Percentiles rank a stretch among this genome's conserved stretches.
Conservation (phyloP, 1,140 invertebrate species). For the Leguminivora glycinivorella region DNA sequence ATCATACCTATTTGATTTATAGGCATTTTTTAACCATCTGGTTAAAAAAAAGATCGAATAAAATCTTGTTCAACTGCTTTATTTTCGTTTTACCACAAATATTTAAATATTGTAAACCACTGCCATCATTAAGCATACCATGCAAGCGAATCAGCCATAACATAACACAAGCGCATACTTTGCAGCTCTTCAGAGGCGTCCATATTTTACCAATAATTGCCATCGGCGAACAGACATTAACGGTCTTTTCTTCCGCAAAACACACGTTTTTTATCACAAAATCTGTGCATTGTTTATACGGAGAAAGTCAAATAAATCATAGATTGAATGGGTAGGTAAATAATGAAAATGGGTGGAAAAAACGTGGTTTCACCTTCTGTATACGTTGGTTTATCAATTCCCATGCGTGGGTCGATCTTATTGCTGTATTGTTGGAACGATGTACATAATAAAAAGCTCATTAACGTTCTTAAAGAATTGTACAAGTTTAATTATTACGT, state of each 20-base stretch:
- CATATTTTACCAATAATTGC: slow-evolving; percentile 13
- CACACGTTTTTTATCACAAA: neutral
- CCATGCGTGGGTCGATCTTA: slow-evolving; percentile 3
- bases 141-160: neutral
- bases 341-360: slow-evolving; percentile 8
- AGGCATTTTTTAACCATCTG: too few relatives aligned
- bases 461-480: neutral
- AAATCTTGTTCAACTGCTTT: neutral
- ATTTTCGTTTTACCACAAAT: neutral
- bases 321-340: slow-evolving; percentile 15
- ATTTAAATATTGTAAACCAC: neutral
- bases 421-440: slow-evolving; percentile 17
- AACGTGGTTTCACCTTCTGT: slow-evolving; percentile 18
- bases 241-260: slow-evolving; percentile 6
- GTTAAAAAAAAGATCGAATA: too few relatives aligned
- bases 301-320: slow-evolving; percentile 23
- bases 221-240: neutral
- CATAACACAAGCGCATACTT: neutral
- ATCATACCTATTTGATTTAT: too few relatives aligned
- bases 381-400: slow-evolving; percentile 20
- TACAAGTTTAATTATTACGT: neutral
- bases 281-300: slow-evolving; percentile 4
- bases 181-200: neutral
- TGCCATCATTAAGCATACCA: neutral
- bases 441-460: slow-evolving; percentile 19